Conservation (phyloP, 2,113 vertebrate species). For the Paraplagusia blochii region DNA sequence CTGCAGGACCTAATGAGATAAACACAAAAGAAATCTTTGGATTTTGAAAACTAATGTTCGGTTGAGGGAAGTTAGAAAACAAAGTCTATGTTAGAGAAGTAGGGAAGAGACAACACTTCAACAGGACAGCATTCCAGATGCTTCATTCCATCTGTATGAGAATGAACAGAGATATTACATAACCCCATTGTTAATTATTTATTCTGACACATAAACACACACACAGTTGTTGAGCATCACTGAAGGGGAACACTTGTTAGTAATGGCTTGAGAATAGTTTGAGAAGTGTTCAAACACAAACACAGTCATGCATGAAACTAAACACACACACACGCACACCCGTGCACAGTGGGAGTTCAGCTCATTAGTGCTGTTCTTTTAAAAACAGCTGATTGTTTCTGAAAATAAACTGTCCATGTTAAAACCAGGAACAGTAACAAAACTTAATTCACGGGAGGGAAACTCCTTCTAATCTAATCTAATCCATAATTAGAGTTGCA, state of each 20-base stretch:
- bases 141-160: neutral
- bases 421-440: too few species aligned
- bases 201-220: slow-evolving; percentile 23
- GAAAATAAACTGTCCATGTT: slow-evolving; percentile 32
- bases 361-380: slow-evolving; percentile 50
- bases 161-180: slow-evolving; percentile 20
- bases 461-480: too few species aligned
- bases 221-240: neutral
- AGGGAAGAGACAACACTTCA: too few species aligned
- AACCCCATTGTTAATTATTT: slow-evolving; percentile 29
- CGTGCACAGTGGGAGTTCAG: slow-evolving; percentile 41
- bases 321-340: slow-evolving; percentile 21
- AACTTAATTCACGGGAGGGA: too few species aligned
- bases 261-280: slow-evolving; percentile 34
- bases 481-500: too few species aligned
- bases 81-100: too few species aligned
- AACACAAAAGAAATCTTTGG: neutral
- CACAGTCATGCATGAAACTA: slow-evolving; percentile 30
- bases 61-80: too few species aligned
- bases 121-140: too few species aligned
- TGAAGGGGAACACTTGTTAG: slow-evolving; percentile 14
- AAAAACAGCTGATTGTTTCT: slow-evolving; percentile 44
- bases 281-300: slow-evolving; percentile 8
- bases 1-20: slow-evolving; percentile 81
- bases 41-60: too few species aligned